phyloP scores from a whole-genome alignment of 1,140 invertebrate genomes.

The Paramacrobiotus metropolitanus region DNA sequence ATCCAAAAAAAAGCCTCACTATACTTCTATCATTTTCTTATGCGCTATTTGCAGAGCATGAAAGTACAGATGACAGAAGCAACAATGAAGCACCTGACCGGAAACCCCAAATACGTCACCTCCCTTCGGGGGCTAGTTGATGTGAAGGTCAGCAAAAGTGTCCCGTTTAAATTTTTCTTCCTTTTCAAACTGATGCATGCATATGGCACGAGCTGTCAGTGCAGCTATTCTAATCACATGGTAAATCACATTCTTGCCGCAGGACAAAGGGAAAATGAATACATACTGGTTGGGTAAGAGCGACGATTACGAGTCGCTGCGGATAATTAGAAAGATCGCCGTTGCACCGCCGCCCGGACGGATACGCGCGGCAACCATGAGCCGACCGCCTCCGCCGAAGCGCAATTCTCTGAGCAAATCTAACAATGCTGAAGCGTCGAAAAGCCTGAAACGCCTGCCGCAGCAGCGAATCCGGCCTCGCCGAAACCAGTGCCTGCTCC shows the following conservation, averaged over 20 bases:
- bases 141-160: neutral
- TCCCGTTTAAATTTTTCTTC: neutral
- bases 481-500: no score
- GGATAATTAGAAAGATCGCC: no score
- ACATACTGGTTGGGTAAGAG: neutral
- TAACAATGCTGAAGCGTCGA: no score
- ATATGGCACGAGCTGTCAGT: neutral
- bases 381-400: no score
- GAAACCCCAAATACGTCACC: neutral
- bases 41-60: neutral
- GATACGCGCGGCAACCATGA: no score
- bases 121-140: neutral
- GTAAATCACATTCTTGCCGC: neutral
- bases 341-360: no score
- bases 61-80: neutral
- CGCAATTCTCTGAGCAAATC: no score
- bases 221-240: neutral
- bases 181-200: neutral
- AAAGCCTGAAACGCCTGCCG: no score
- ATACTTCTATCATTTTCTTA: neutral
- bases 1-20: neutral
- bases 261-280: slow-evolving; percentile 1
- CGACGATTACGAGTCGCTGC: neutral
- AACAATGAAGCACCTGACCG: neutral
- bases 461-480: no score